Evolutionary conservation across 2,113 vertebrate genomes (phyloP).

Genomic region (Murina feae): DNA sequence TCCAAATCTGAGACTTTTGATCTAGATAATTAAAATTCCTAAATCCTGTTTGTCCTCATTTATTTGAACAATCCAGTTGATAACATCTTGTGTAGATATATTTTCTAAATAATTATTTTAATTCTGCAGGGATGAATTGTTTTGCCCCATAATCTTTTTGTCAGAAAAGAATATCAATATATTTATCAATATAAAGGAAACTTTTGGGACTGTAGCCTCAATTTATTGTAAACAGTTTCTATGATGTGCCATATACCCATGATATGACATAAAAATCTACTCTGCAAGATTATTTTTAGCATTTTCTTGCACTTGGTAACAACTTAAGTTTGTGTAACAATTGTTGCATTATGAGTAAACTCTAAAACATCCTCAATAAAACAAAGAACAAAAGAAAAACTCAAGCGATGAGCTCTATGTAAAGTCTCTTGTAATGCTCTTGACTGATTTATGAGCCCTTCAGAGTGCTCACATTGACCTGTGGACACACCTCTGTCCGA

Average conservation of each 20-base stretch:
- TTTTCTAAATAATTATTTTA: not conserved
- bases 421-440: not conserved
- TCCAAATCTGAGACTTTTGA: not conserved
- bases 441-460: not conserved
- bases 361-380: not conserved
- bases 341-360: not conserved
- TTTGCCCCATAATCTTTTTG: not conserved
- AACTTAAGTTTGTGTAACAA: slow-evolving; percentile 33
- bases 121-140: not conserved
- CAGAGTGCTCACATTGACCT: not conserved
- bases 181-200: too few relatives aligned
- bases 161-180: too few relatives aligned
- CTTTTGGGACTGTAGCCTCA: not conserved
- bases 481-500: not conserved
- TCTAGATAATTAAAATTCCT: not conserved
- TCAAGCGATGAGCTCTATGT: not conserved
- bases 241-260: not conserved
- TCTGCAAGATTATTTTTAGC: slow-evolving; percentile 1
- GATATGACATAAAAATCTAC: not conserved
- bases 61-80: not conserved
- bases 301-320: not conserved
- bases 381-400: not conserved
- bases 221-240: not conserved
- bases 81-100: not conserved
- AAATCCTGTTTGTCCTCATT: not conserved